Evolutionary conservation across 2,888 invertebrate genomes (phyloP).

Genomic region (Charanyca ferruginea): DNA sequence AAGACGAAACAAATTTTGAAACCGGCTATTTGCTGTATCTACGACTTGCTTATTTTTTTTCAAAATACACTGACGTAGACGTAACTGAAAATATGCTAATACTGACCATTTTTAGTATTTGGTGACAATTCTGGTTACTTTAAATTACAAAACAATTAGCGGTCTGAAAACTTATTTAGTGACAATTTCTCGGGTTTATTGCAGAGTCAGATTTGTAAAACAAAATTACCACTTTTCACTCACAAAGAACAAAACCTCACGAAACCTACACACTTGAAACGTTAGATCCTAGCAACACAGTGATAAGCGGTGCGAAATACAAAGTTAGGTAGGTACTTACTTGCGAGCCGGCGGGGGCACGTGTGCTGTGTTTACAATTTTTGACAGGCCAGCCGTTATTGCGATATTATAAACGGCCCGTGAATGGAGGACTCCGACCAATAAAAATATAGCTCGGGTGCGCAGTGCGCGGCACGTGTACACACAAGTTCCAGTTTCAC

Average conservation of each 20-base stretch:
- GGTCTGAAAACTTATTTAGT: not conserved
- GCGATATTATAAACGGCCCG: constrained; percentile 71
- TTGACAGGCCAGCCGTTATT: constrained; percentile 82
- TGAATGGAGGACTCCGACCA: constrained; percentile 75
- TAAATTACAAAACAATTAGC: not conserved
- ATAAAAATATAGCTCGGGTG: constrained; percentile 74
- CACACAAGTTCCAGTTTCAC: constrained; percentile 74
- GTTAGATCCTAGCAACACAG: constrained; percentile 23
- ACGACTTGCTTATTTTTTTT: constrained; percentile 1
- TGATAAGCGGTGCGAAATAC: constrained; percentile 44
- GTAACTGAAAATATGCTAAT: not conserved
- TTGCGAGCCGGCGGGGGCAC: constrained; percentile 86
- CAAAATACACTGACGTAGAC: not conserved
- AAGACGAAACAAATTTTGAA: not conserved
- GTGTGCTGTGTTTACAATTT: constrained; percentile 88
- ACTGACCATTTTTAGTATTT: not conserved
- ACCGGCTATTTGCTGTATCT: not conserved
- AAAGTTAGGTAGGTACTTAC: constrained; percentile 81
- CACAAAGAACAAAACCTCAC: constrained; percentile 50
- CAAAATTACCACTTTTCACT: constrained; percentile 34
- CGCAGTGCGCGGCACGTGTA: constrained; percentile 82
- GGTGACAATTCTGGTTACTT: not conserved
- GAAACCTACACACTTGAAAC: constrained; percentile 41
- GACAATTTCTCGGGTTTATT: not conserved
- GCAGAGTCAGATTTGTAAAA: constrained; percentile 2